Conservation (phyloP, 2,888 invertebrate genomes). For the Notodonta ziczac region DNA sequence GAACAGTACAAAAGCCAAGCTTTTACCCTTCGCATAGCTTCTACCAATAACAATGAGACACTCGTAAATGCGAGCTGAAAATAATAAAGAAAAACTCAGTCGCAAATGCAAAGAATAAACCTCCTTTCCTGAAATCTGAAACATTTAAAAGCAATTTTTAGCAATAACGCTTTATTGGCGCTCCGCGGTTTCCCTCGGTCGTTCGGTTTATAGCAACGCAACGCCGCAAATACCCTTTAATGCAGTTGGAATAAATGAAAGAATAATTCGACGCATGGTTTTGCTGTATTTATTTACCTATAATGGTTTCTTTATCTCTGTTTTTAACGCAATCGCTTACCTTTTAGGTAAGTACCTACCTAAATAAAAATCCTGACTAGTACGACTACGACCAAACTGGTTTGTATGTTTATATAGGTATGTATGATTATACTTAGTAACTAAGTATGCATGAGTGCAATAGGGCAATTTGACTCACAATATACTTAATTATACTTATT, state of each 20-base stretch:
- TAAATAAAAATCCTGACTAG: no score
- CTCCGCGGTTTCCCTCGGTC: not conserved
- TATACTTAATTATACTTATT: no score
- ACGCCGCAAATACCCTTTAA: not conserved
- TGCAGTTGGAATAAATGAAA: slow-evolving; percentile 1
- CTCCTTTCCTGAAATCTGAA: not conserved
- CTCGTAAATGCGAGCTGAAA: not conserved
- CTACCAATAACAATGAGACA: not conserved
- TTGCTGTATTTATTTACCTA: no score
- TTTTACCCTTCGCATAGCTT: not conserved
- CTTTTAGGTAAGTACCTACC: no score
- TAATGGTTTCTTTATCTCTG: no score
- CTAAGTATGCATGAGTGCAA: no score
- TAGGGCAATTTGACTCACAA: no score
- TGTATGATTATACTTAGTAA: no score
- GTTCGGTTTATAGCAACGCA: not conserved
- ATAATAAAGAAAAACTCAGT: not conserved
- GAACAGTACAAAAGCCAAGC: not conserved
- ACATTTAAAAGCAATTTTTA: slow-evolving; percentile 3
- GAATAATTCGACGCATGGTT: not conserved
- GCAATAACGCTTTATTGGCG: slow-evolving; percentile 3
- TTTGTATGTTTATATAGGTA: no score
- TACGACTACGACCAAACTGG: no score
- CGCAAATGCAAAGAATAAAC: not conserved
- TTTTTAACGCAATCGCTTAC: no score